phyloP scores from a whole-genome alignment of 2,113 vertebrate species.

The Cochlearius cochlearius region DNA sequence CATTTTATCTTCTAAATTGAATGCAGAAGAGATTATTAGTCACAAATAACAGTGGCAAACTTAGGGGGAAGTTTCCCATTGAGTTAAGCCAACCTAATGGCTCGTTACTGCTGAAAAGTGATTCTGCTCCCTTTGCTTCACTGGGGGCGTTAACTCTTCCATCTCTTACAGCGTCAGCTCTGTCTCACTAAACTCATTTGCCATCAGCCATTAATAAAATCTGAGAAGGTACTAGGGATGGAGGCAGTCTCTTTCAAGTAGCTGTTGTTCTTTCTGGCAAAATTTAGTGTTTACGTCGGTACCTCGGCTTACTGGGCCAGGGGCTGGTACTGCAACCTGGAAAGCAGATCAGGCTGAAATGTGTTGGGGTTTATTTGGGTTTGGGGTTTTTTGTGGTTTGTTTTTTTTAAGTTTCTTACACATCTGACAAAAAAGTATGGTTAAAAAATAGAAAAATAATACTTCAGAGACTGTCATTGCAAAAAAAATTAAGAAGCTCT shows the following conservation, averaged over 20 bases:
- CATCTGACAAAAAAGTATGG: background rate
- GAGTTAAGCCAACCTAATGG: background rate
- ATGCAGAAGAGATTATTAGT: background rate
- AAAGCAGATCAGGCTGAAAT: background rate
- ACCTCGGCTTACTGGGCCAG: background rate
- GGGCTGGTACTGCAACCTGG: background rate
- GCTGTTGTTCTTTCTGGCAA: background rate
- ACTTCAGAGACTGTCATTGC: background rate
- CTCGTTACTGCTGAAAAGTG: background rate
- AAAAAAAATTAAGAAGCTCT: background rate
- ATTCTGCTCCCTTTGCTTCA: background rate
- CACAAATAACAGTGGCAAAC: background rate
- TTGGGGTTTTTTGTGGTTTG: background rate
- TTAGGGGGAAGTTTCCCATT: background rate
- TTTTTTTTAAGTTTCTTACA: background rate
- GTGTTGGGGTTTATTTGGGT: no score
- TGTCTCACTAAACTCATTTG: background rate
- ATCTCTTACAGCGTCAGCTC: background rate
- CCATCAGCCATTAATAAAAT: background rate
- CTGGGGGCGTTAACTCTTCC: background rate
- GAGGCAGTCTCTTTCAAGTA: background rate
- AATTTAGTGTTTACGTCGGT: background rate
- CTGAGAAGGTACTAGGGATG: background rate
- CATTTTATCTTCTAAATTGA: background rate
- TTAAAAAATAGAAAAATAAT: background rate